A percentile compares a stretch with the other conserved stretches of the same genome.
phyloP scores from a whole-genome alignment of 2,888 invertebrate genomes.

The Sarcophaga variegata region DNA sequence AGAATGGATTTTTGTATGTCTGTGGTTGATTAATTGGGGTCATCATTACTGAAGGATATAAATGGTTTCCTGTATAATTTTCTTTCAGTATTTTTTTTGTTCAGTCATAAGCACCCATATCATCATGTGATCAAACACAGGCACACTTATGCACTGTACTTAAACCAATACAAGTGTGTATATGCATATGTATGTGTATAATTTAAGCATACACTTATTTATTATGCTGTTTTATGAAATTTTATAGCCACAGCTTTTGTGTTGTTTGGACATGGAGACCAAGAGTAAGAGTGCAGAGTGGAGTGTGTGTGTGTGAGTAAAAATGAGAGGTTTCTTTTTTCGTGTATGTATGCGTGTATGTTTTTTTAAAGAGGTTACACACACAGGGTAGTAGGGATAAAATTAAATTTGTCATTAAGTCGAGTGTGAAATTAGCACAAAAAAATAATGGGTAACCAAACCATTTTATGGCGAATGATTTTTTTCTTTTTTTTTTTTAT shows the following conservation, averaged over 20 bases:
- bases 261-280: too few species aligned
- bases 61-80: slow-evolving; percentile 63
- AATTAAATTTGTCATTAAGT: slow-evolving; percentile 65
- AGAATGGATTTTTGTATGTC: slow-evolving; percentile 37
- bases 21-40: slow-evolving; percentile 70
- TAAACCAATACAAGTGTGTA: neutral
- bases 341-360: too few species aligned
- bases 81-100: slow-evolving; percentile 2
- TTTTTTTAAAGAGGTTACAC: neutral
- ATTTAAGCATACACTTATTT: slow-evolving; percentile 9
- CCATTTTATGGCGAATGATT: neutral
- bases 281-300: too few species aligned
- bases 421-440: slow-evolving; percentile 67
- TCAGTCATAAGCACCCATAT: slow-evolving; percentile 3
- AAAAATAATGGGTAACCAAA: slow-evolving; percentile 42
- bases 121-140: neutral
- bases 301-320: too few species aligned
- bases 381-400: neutral
- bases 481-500: slow-evolving; percentile 16
- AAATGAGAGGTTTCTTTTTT: too few species aligned
- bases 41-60: slow-evolving; percentile 70
- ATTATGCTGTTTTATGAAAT: slow-evolving; percentile 54
- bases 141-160: slow-evolving; percentile 6
- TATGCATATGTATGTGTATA: neutral
- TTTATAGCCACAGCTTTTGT: slow-evolving; percentile 5